Evolutionary conservation across 2,797 vertebrate species (phyloP), one percentile per base, ranked within the genome.

Genomic region (Ciconia nigra): DNA sequence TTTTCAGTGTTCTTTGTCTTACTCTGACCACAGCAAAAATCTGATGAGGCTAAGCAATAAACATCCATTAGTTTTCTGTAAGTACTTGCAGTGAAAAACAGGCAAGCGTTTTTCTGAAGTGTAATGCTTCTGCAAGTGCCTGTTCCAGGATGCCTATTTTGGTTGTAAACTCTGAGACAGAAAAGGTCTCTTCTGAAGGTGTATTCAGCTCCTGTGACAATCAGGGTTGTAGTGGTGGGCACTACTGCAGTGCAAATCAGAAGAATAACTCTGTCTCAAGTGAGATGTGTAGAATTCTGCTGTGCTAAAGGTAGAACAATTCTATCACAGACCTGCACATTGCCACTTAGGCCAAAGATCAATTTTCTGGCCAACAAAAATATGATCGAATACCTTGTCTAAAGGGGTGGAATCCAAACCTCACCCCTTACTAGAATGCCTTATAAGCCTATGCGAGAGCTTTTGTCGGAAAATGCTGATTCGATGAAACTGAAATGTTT

Each of bases 401-500:
- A 58, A 81, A 91, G 42, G 31, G 37, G 72, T 54, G 51, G 62
- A 95, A 92, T 72, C 47, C 47, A 57, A 87, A 87, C 33, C 69
- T 93, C 84, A 66, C 42, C 18, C 49, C n/a, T 83, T 55, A 67
- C 29, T 74, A 81, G 35, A 93, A 81, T 59, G 39, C 66, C 91
- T 94, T 96, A 95, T 91, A 93, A 93, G 89, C 37, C 66, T 59
- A 78, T 15, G 66, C 10, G 21, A 90, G 54, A 91, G 51, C 49
- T 79, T 92, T 57, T 76, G 83, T 84, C 17, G 15, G 95, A 96
- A 97, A 97, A 82, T 82, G 96, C 94, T 97, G 94, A 96, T 79
- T 77, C 14, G 9, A 70, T 73, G 93, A 97, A 97, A 97, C 93
- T 4, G 55, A 90, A 87, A 71, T 95, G 73, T 96, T 97, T 95